phyloP scores from a whole-genome alignment of 2,797 vertebrate genomes.

The Eulemur rubriventer region DNA sequence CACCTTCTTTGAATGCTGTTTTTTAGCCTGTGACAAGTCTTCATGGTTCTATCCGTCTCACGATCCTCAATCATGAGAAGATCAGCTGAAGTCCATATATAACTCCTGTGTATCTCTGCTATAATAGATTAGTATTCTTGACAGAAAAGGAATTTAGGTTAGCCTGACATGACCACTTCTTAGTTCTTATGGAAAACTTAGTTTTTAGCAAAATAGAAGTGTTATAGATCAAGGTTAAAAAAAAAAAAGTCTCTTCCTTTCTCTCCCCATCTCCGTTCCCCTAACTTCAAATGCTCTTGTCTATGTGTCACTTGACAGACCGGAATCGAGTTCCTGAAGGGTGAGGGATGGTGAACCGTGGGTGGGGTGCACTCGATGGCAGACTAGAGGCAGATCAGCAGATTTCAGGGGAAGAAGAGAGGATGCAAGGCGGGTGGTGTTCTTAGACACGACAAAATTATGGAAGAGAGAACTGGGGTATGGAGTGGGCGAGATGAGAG shows the following conservation, averaged over 20 bases:
- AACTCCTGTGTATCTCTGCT: not conserved
- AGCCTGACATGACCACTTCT: not conserved
- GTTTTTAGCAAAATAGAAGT: not conserved
- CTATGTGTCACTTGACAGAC: not conserved
- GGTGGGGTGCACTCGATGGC: not conserved
- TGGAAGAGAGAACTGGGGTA: not conserved
- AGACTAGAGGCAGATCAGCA: not conserved
- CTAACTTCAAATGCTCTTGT: not conserved
- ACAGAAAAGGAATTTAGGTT: slow-evolving; percentile 29
- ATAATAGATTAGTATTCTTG: not conserved
- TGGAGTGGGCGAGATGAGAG: not conserved
- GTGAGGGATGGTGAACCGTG: too few relatives aligned
- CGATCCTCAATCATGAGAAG: not conserved
- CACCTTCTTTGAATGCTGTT: not conserved
- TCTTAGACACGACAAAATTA: not conserved
- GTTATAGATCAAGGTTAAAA: not conserved
- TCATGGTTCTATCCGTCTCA: not conserved
- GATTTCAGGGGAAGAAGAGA: not conserved
- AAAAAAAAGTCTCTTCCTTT: not conserved
- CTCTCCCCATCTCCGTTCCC: not conserved
- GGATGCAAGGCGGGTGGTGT: not conserved
- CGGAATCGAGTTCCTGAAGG: not conserved
- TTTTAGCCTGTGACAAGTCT: not conserved
- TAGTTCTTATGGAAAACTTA: slow-evolving; percentile 33
- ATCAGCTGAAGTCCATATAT: not conserved